Evolutionary conservation across 2,888 invertebrate genomes (phyloP), one percentile per base, ranked within the genome.

Genomic region (Mactromeris polynyma): DNA sequence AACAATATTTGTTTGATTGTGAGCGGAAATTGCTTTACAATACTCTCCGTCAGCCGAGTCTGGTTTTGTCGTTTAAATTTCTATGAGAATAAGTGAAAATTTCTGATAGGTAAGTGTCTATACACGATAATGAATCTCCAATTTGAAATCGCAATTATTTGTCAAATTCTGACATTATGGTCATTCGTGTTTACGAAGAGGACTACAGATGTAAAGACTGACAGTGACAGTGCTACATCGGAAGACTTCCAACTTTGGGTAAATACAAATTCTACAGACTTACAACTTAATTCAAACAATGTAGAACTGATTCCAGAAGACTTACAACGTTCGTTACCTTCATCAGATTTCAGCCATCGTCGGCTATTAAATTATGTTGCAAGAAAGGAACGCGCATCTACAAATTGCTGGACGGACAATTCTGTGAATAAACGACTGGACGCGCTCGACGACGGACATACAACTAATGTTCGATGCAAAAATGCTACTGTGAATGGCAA

Each of bases 1-100:
- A 26, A 73, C 73, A 73, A 73, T 73, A 36, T 36, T 33, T 73
- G 73, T 73, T 73, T 73, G 73, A 73, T 73, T 73, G 36, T 36
- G 19, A 73, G 14, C 33, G 73, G 73, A 73, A 33, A 73, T 73
- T 33, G 73, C 3, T 73, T 73, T 73, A 73, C 31, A 33, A 73
- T 6, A 73, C 14, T 36, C 33, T 36, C 73, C 17, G 36, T 11
- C 33, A 26, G 2, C 9, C 36, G 73, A 73, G 73, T 17, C 73
- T 73, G 73, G 33, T 33, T 31, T 33, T 73, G 73, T 73, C 73
- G 73, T 73, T 73, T 36, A 36, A 73, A 73, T 73, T 73, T 73
- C 73, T 36, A 33, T 73, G 21, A 36, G 19, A 73, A 26, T 73
- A 36, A 33, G 17, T 73, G 73, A 73, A 33, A 17, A 73, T 17